Conservation (phyloP, 2,113 vertebrate genomes). For the Furnarius figulus region DNA sequence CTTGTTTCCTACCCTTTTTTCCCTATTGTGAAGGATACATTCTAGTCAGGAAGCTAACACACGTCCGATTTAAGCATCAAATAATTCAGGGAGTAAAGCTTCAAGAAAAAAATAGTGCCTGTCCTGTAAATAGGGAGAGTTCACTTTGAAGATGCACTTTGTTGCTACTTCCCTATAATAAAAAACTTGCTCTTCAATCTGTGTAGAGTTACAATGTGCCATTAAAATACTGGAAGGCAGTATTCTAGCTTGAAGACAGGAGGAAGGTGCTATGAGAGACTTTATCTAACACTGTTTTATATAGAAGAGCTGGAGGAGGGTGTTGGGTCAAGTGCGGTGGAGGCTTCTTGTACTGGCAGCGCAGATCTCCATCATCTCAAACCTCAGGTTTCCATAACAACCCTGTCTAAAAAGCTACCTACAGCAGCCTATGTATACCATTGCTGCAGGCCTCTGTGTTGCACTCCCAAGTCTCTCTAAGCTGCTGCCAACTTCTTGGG, state of each 20-base stretch:
- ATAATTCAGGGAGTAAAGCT: background rate
- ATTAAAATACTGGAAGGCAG: background rate
- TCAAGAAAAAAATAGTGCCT: background rate
- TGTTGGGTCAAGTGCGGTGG: background rate
- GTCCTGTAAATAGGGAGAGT: background rate
- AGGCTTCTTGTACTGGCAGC: background rate
- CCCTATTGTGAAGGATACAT: background rate
- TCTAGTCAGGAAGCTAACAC: background rate
- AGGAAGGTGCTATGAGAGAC: background rate
- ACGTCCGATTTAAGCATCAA: background rate
- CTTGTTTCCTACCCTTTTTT: background rate
- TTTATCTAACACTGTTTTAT: background rate
- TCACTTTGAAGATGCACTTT: background rate
- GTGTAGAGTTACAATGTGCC: background rate
- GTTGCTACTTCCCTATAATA: background rate
- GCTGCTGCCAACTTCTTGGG: background rate
- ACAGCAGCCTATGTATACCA: rapidly evolving
- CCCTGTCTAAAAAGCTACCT: background rate
- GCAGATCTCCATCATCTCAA: background rate
- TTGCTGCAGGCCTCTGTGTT: background rate
- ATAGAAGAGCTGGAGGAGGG: background rate
- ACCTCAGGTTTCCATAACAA: constrained; percentile 1
- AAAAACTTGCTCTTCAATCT: background rate
- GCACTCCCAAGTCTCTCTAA: background rate
- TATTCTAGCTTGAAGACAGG: background rate